Conservation (phyloP, 2,113 vertebrate species). For the Paradisaea rubra region DNA sequence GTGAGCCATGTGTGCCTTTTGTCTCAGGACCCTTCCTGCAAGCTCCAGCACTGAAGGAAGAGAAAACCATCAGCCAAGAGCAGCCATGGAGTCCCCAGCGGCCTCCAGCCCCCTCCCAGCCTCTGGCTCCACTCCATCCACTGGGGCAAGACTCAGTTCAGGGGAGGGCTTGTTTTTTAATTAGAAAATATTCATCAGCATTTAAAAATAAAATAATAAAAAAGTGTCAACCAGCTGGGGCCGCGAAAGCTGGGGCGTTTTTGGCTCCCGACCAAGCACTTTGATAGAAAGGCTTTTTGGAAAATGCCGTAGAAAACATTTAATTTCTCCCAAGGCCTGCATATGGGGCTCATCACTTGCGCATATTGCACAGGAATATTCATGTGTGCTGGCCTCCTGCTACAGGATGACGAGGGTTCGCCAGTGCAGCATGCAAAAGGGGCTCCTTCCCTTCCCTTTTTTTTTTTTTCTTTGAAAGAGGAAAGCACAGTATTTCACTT, state of each 20-base stretch:
- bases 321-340: slow-evolving; percentile 62
- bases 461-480: neutral
- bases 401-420: slow-evolving; percentile 17
- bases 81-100: neutral
- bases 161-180: slow-evolving; percentile 25
- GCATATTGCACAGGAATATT: slow-evolving; percentile 51
- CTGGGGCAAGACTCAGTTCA: neutral
- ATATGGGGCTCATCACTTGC: slow-evolving; percentile 59
- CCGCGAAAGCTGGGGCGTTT: slow-evolving; percentile 17
- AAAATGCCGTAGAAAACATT: slow-evolving; percentile 41
- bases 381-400: slow-evolving; percentile 56
- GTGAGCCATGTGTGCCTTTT: neutral
- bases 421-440: neutral
- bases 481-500: neutral
- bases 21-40: neutral
- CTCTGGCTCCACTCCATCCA: slow-evolving; percentile 7
- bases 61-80: neutral
- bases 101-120: neutral
- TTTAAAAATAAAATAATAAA: slow-evolving; percentile 35
- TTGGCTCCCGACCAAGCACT: slow-evolving; percentile 36
- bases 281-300: slow-evolving; percentile 60
- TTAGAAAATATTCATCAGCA: slow-evolving; percentile 48
- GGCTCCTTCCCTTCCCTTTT: neutral
- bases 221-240: slow-evolving; percentile 59
- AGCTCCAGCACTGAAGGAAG: neutral